Evolutionary conservation across 1,140 invertebrate genomes (phyloP).

Genomic region (Drosophila albomicans): DNA sequence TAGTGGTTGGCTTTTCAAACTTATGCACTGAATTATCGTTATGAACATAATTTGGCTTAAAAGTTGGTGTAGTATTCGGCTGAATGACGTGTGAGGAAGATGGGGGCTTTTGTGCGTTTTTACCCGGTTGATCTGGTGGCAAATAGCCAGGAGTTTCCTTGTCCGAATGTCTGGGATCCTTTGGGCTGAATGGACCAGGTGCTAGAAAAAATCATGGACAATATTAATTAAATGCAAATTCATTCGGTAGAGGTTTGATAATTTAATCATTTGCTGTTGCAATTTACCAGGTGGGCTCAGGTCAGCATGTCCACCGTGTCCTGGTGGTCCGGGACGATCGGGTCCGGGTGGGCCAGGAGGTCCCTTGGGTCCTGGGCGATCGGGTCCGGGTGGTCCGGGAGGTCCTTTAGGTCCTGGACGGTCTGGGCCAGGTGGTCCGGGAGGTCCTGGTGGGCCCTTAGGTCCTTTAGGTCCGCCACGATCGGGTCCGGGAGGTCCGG

Average conservation of each 20-base stretch:
- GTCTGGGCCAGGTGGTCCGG: conserved; percentile 66
- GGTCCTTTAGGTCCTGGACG: conserved; percentile 59
- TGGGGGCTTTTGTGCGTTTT: conserved; percentile 57
- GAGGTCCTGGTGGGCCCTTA: conserved; percentile 66
- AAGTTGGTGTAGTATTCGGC: conserved; percentile 46
- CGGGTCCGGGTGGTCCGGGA: conserved; percentile 50
- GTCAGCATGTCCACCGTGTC: conserved; percentile 6
- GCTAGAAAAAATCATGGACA: not conserved
- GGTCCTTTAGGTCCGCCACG: conserved; percentile 59
- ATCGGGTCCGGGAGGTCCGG: conserved; percentile 67
- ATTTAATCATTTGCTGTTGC: too few relatives aligned
- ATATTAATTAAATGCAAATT: not conserved
- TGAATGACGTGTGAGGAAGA: conserved; percentile 58
- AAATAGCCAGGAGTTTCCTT: conserved; percentile 75
- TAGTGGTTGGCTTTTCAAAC: conserved; percentile 51
- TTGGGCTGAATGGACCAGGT: conserved; percentile 48
- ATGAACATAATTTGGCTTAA: conserved; percentile 71
- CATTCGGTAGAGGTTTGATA: too few relatives aligned
- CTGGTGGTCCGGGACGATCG: conserved; percentile 33
- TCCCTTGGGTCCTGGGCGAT: conserved; percentile 16
- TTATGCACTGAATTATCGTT: conserved; percentile 74
- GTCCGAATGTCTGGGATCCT: conserved; percentile 74
- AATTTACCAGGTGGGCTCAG: conserved; percentile 41
- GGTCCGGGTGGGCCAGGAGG: conserved; percentile 50
- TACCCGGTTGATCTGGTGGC: conserved; percentile 78